Conservation (phyloP, 2,113 vertebrate genomes). For the Panthera leo region DNA sequence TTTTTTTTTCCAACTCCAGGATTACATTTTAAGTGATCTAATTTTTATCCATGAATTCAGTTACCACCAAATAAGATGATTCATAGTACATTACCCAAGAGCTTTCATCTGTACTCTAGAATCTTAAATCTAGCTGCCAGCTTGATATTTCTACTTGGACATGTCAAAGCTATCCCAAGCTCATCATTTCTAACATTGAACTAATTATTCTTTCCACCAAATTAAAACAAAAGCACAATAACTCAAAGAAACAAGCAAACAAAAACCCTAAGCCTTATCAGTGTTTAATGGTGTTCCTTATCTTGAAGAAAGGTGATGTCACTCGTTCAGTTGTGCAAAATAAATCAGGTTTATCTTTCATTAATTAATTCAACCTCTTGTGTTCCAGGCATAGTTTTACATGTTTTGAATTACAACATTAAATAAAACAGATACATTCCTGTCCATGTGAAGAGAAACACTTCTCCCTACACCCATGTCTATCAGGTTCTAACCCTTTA, state of each 20-base stretch:
- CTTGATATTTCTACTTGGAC: neutral
- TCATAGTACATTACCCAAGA: neutral
- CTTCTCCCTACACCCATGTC: neutral
- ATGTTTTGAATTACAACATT: neutral
- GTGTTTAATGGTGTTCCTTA: neutral
- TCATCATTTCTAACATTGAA: neutral
- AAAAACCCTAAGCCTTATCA: neutral
- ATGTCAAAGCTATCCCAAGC: neutral
- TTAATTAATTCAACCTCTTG: neutral
- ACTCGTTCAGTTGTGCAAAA: neutral
- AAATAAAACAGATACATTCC: neutral
- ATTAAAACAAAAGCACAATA: neutral
- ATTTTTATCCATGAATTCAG: neutral
- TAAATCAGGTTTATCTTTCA: neutral
- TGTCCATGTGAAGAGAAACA: neutral
- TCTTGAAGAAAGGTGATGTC: neutral
- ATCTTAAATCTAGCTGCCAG: neutral
- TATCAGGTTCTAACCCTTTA: neutral
- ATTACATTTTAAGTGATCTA: neutral
- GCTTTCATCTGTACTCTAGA: neutral
- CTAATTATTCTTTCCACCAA: neutral
- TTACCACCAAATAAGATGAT: neutral
- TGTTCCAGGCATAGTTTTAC: neutral
- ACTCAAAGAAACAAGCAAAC: neutral
- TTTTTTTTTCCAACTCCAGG: neutral